Evolutionary conservation across 2,888 invertebrate species (phyloP).

Genomic region (Platerodrilus igneus): DNA sequence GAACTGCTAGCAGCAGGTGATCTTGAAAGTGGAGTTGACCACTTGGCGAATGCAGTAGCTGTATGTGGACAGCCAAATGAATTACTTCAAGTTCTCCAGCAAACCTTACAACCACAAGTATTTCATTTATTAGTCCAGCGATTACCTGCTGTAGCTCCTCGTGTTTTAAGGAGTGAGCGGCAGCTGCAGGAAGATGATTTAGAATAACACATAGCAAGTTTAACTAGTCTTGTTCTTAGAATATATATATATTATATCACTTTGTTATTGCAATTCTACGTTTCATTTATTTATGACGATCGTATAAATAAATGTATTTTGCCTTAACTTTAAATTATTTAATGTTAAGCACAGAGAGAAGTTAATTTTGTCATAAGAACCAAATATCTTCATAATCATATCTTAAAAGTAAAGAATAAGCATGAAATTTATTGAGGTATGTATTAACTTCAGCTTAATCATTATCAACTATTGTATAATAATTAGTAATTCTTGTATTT

Average conservation of each 20-base stretch:
- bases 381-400: too few relatives aligned
- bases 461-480: too few relatives aligned
- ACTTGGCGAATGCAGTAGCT: slow-evolving; percentile 94
- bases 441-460: too few relatives aligned
- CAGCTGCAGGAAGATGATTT: slow-evolving; percentile 46
- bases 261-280: slow-evolving; percentile 5
- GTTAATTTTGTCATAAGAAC: too few relatives aligned
- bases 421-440: too few relatives aligned
- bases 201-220: slow-evolving; percentile 34
- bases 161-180: slow-evolving; percentile 40
- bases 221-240: slow-evolving; percentile 23
- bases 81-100: slow-evolving; percentile 79
- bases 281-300: not conserved
- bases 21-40: slow-evolving; percentile 87
- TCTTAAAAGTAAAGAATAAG: too few relatives aligned
- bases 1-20: slow-evolving; percentile 83
- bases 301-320: slow-evolving; percentile 14
- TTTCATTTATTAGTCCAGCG: slow-evolving; percentile 85
- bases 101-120: slow-evolving; percentile 92
- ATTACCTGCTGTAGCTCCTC: slow-evolving; percentile 61
- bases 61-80: slow-evolving; percentile 94
- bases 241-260: slow-evolving; percentile 18
- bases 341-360: too few relatives aligned
- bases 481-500: too few relatives aligned
- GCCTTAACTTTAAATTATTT: slow-evolving; percentile 9